Evolutionary conservation across 2,113 vertebrate species (phyloP).

Genomic region (Numenius arquata): DNA sequence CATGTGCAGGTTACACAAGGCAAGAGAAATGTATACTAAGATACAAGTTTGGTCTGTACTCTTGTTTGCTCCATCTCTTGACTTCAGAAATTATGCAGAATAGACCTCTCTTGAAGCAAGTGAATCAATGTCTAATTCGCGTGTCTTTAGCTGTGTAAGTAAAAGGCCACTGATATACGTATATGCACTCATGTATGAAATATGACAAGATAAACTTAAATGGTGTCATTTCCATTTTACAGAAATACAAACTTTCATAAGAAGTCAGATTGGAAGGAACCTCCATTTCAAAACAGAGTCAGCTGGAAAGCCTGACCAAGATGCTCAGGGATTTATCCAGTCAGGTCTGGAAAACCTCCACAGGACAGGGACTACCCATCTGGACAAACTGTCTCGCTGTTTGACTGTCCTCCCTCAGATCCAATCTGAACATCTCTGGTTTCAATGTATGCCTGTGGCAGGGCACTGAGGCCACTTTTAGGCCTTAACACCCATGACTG

Average conservation of each 20-base stretch:
- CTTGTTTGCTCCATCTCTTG: not conserved
- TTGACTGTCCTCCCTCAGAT: not conserved
- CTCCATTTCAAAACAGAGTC: not conserved
- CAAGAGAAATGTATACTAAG: not conserved
- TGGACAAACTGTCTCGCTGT: not conserved
- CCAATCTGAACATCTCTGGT: not conserved
- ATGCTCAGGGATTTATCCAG: not conserved
- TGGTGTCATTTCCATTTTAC: not conserved
- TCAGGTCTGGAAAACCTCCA: not conserved
- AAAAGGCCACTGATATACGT: not conserved
- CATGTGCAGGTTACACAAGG: not conserved
- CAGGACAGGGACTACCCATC: not conserved
- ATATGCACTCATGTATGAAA: not conserved
- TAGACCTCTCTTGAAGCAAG: not conserved
- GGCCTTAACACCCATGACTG: too few relatives aligned
- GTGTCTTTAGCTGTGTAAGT: not conserved
- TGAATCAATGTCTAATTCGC: not conserved
- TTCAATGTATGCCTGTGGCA: not conserved
- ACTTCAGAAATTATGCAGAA: not conserved
- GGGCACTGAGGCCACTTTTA: not conserved
- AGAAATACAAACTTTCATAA: not conserved
- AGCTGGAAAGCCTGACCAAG: not conserved
- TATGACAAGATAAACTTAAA: not conserved
- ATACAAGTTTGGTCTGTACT: not conserved
- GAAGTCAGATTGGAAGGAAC: not conserved